Evolutionary conservation across 2,113 vertebrate species (phyloP), one percentile per base, ranked within the genome.

Genomic region (Uropsilus gracilis): DNA sequence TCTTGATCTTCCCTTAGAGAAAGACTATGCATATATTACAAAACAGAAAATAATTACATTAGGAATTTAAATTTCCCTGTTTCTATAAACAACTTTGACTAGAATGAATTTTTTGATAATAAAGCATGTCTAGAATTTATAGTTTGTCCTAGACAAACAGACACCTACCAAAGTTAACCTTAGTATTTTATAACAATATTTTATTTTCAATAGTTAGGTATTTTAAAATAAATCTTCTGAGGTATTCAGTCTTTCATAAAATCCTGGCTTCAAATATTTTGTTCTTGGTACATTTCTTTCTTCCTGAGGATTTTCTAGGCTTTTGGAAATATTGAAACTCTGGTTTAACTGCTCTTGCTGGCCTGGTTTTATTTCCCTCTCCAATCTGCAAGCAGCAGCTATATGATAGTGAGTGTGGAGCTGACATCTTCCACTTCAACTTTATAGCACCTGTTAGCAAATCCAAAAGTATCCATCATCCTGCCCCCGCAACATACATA

Each of bases 301-400:
- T 89, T 53, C 55, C 63, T 72, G 73, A 97, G 57, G 57, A 92
- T 88, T 88, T 77, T 14, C 1, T 92, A 92, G 72, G 83, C 59
- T 91, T 86, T 92, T 37, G 30, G 82, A 69, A 98, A 18, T 75
- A 94, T 75, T 90, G 57, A 84, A 48, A 13, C 28, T 92, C 90
- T 91, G 87, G 44, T 86, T 77, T 85, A 96, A 87, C 76, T 87
- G 93, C 93, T 91, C 66, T 32, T 90, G 39, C 91, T 86, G 50
- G 84, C 44, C 92, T 93, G 96, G 53, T 63, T 82, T 81, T 91
- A 80, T 95, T 97, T 95, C 90, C 80, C 85, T 96, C 73, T 97
- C 39, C 66, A 85, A 75, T 94, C 97, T 81, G 78, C 95, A 97
- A 94, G 88, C 73, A 85, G 78, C 92, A 95, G 83, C 34, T 90